Evolutionary conservation across 2,797 vertebrate species (phyloP).

Genomic region (Synaphobranchus kaupii): DNA sequence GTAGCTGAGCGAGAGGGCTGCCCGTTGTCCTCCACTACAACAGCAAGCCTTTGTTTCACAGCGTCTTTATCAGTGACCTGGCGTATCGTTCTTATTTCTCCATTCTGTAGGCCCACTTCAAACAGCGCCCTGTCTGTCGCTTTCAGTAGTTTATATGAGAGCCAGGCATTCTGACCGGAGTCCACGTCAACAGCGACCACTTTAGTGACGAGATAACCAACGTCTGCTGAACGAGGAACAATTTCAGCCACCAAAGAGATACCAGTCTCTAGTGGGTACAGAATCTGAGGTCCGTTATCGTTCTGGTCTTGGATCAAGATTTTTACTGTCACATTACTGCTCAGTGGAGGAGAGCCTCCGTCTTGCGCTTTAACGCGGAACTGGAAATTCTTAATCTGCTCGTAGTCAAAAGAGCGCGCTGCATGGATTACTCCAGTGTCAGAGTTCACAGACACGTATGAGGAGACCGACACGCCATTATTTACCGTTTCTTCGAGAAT

Average conservation of each 20-base stretch:
- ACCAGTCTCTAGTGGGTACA: slow-evolving; percentile 49
- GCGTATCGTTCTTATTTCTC: slow-evolving; percentile 52
- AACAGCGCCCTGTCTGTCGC: slow-evolving; percentile 67
- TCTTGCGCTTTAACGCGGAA: slow-evolving; percentile 55
- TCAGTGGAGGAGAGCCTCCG: slow-evolving; percentile 25
- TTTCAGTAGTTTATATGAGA: slow-evolving; percentile 76
- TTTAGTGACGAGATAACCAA: slow-evolving; percentile 44
- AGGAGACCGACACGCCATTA: neutral
- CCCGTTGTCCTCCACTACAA: slow-evolving; percentile 40
- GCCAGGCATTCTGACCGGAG: slow-evolving; percentile 78
- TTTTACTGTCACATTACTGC: slow-evolving; percentile 39
- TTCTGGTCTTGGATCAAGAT: slow-evolving; percentile 56
- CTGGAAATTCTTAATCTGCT: slow-evolving; percentile 55
- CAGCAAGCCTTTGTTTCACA: neutral
- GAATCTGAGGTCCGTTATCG: slow-evolving; percentile 50
- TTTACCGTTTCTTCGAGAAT: slow-evolving; percentile 46
- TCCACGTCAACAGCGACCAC: slow-evolving; percentile 64
- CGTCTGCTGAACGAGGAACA: slow-evolving; percentile 26
- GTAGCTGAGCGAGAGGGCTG: slow-evolving; percentile 30
- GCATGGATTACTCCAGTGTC: slow-evolving; percentile 48
- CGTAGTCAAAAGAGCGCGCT: slow-evolving; percentile 56
- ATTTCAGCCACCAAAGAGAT: slow-evolving; percentile 21
- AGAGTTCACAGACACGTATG: slow-evolving; percentile 33
- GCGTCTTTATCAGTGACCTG: slow-evolving; percentile 55
- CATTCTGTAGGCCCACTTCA: slow-evolving; percentile 51